Evolutionary conservation across 2,113 vertebrate species (phyloP), one percentile per base, ranked within the genome.

Genomic region (Cacatua alba): DNA sequence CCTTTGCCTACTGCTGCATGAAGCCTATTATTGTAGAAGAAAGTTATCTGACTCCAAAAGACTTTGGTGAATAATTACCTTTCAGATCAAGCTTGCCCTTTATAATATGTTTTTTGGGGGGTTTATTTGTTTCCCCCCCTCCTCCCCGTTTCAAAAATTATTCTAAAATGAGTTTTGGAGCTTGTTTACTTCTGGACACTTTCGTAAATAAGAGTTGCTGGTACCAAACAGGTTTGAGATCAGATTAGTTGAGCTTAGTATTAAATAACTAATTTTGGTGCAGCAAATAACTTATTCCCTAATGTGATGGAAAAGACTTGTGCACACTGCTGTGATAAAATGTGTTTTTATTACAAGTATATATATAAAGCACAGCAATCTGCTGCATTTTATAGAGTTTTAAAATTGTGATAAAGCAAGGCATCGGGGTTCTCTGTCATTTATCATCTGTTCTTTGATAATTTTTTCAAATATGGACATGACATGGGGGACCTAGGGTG

Each of bases 161-260:
- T 29, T 82, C 48, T 77, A 48, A 94, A 96, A 94, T 85, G 86
- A 46, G 24, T 93, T 94, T 55, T 95, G 43, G 76, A 67, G 68
- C 7, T 96, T 77, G 6, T 68, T 92, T 84, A 23, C 46, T 90
- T 88, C 59, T 92, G 80, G 33, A 18, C 17, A 76, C 21, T 95
- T 93, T 63, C 75, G 46, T 75, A 89, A 74, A 71, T 37, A 91
- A 13, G 4, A 60, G 8, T 33, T 93, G 26, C 12, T 67, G 62
- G 52, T 31, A 82, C 75, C 39, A 82, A 88, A 94, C 23, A 39
- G 20, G 5, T 6, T 84, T 92, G 48, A 88, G 37, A 31, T 90
- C 59, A 60, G 21, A 86, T 20, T 91, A 65, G 35, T 44, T 82
- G 52, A 75, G 37, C 18, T 94, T 33, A 67, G 24, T 44, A 65